Conservation (phyloP, 2,113 vertebrate species). For the Tychaedon coryphoeus region DNA sequence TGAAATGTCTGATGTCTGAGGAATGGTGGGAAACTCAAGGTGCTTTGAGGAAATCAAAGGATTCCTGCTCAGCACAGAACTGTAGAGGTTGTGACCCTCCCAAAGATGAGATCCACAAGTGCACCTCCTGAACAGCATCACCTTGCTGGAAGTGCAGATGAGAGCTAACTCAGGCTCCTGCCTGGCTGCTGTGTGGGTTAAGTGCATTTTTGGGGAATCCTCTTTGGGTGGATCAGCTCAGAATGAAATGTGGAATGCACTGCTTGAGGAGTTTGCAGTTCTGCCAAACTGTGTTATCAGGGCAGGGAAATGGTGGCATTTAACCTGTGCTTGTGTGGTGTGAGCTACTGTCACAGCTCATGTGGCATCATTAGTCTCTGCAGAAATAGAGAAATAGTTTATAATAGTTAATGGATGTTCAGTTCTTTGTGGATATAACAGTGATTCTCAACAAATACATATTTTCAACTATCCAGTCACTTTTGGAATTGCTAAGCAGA, state of each 20-base stretch:
- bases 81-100: background rate
- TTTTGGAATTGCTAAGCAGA: background rate
- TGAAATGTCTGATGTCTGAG: background rate
- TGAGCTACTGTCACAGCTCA: background rate
- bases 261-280: background rate
- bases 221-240: background rate
- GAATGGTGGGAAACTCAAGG: background rate
- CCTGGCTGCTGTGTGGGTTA: background rate
- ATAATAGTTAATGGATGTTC: background rate
- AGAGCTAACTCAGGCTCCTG: background rate
- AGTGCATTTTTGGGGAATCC: background rate
- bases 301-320: background rate
- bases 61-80: background rate
- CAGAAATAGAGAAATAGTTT: background rate
- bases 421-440: background rate
- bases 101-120: background rate
- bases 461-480: accelerated
- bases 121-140: background rate
- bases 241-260: background rate
- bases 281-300: background rate
- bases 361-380: background rate
- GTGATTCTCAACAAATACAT: accelerated
- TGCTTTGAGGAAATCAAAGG: background rate
- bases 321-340: background rate
- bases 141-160: background rate